These are phyloP conservation scores for Panzeria rudis DNA, from an alignment of 2,888 invertebrate species.

Conservation along the genomic window DNA sequence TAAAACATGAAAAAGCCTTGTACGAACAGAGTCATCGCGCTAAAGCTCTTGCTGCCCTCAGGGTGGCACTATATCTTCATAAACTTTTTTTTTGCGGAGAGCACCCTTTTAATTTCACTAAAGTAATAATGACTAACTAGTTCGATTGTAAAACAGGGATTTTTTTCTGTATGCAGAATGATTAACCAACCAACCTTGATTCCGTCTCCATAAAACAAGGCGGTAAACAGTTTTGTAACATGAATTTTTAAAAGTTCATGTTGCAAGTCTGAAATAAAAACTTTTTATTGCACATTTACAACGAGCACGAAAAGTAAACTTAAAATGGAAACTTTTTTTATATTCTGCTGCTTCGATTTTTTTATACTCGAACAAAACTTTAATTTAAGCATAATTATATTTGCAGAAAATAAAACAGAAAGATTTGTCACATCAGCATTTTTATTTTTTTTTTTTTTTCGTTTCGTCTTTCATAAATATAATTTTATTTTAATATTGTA, in stretches of 20 bases:
- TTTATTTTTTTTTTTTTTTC: conserved; percentile 1
- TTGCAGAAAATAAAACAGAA: not conserved
- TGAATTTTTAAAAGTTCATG: not conserved
- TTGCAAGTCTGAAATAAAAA: not conserved
- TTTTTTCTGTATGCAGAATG: no score
- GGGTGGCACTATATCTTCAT: no score
- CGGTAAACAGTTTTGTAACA: not conserved
- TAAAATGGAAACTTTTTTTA: not conserved
- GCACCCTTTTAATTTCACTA: no score
- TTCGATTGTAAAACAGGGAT: not conserved
- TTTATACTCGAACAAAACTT: not conserved
- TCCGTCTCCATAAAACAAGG: not conserved
- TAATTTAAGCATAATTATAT: conserved; percentile 44
- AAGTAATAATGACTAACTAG: no score
- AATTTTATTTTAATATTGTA: conserved; percentile 33
- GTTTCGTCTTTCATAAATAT: conserved; percentile 4
- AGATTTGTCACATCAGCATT: conserved; percentile 54
- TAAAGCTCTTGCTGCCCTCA: no score
- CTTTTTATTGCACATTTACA: not conserved
- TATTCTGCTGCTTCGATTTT: not conserved
- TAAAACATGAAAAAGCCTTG: no score
- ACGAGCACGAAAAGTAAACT: not conserved
- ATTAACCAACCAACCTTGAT: not conserved
- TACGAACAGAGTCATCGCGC: no score
- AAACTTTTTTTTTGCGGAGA: no score